Evolutionary conservation across 2,113 vertebrate genomes (phyloP).

Genomic region (Cynoglossus semilaevis): DNA sequence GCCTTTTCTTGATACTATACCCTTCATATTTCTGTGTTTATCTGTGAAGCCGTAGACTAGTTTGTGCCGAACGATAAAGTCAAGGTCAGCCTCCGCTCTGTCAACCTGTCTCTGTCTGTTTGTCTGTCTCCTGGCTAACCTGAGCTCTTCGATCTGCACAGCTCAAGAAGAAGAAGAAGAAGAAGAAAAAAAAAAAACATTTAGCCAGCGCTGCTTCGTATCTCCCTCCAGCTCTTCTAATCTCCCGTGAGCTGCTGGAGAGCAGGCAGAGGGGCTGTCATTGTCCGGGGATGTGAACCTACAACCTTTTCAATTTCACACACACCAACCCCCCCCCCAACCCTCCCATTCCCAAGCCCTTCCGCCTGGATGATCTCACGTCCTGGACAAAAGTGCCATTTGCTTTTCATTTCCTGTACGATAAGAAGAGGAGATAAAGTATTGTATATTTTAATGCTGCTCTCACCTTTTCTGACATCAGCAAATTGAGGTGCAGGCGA

Average conservation of each 20-base stretch:
- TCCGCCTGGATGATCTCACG: conserved; percentile 72
- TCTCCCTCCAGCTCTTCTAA: conserved; percentile 75
- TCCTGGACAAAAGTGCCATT: conserved; percentile 80
- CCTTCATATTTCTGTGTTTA: conserved; percentile 49
- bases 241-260: conserved; percentile 71
- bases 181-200: conserved; percentile 54
- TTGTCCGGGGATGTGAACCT: conserved; percentile 80
- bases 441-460: conserved; percentile 81
- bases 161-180: conserved; percentile 1
- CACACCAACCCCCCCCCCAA: no score
- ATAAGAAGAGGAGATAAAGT: conserved; percentile 69
- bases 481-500: conserved; percentile 72
- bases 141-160: conserved; percentile 62
- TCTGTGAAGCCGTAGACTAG: conserved; percentile 56
- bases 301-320: conserved; percentile 81
- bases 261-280: conserved; percentile 73
- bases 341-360: conserved; percentile 69
- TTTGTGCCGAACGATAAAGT: conserved; percentile 55
- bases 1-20: conserved; percentile 50
- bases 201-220: conserved; percentile 73
- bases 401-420: conserved; percentile 81
- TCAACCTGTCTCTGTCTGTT: conserved; percentile 55
- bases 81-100: conserved; percentile 70
- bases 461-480: conserved; percentile 76
- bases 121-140: conserved; percentile 64